Conservation (phyloP, 2,888 invertebrate species). For the Eristalinus sepulchralis region DNA sequence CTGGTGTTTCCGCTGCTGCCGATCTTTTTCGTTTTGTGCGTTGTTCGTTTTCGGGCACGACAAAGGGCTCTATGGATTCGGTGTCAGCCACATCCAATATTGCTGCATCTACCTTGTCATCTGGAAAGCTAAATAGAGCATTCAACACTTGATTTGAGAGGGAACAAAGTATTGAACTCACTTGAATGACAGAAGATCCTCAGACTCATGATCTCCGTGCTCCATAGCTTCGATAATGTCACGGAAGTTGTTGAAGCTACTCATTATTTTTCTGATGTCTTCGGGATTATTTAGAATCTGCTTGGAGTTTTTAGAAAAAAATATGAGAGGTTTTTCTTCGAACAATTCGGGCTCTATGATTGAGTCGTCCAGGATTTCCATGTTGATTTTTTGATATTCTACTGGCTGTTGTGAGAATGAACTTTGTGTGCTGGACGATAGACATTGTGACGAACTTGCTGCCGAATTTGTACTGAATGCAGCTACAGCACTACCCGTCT, state of each 20-base stretch:
- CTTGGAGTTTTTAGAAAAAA: conserved; percentile 77
- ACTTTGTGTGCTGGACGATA: neutral
- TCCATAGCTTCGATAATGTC: conserved; percentile 78
- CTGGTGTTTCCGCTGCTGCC: conserved; percentile 43
- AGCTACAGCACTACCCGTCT: conserved; percentile 4
- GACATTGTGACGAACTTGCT: neutral
- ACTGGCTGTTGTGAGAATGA: conserved; percentile 73
- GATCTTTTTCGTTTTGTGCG: neutral
- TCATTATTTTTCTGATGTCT: conserved; percentile 76
- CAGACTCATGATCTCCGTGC: conserved; percentile 73
- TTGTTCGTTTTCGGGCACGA: conserved; percentile 71
- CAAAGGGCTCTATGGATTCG: conserved; percentile 75
- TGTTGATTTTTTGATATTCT: conserved; percentile 78
- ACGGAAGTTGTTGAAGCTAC: conserved; percentile 79
- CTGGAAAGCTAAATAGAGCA: conserved; percentile 17
- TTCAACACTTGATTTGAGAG: neutral
- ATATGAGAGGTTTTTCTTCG: conserved; percentile 79
- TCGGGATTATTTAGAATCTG: conserved; percentile 74
- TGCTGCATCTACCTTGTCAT: conserved; percentile 45
- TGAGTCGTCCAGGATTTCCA: conserved; percentile 76
- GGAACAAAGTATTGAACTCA: neutral
- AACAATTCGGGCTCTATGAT: conserved; percentile 75
- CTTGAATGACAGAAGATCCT: conserved; percentile 49
- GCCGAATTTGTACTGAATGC: conserved; percentile 51
- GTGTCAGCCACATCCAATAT: conserved; percentile 73